phyloP scores from a whole-genome alignment of 2,797 vertebrate species.

The Acanthornis magna region DNA sequence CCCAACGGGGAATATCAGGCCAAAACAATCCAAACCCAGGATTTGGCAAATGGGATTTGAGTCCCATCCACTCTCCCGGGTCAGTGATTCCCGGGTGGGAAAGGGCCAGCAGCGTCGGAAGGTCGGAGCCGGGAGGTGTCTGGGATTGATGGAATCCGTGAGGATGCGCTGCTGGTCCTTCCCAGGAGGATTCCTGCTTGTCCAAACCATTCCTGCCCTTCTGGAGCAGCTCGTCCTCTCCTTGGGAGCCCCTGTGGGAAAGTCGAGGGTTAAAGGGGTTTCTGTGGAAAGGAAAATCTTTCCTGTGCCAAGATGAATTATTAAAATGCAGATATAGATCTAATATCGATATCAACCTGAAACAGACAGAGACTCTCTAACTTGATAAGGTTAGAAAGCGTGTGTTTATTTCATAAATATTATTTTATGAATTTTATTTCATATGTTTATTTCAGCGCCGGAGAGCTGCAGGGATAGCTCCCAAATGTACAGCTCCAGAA shows the following conservation, averaged over 20 bases:
- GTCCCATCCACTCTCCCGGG: background rate
- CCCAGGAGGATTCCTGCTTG: background rate
- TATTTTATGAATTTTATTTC: too few relatives aligned
- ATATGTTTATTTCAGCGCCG: too few relatives aligned
- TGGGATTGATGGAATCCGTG: background rate
- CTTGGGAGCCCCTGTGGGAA: background rate
- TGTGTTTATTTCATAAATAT: too few relatives aligned
- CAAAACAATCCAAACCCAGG: background rate
- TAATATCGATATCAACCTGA: too few relatives aligned
- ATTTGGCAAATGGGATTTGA: background rate
- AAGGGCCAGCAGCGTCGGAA: background rate
- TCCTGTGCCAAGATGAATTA: too few relatives aligned
- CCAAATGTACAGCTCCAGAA: too few relatives aligned
- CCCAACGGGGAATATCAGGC: background rate
- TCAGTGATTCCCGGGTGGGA: background rate
- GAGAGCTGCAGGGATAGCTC: too few relatives aligned
- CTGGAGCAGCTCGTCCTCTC: background rate
- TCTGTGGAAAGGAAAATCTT: background rate
- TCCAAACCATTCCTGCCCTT: background rate
- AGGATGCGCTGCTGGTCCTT: background rate
- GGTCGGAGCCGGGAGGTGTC: rapidly evolving
- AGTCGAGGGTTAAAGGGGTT: background rate
- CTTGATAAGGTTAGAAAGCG: too few relatives aligned
- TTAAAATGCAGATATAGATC: too few relatives aligned
- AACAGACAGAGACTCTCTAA: too few relatives aligned